Evolutionary conservation across 1,140 invertebrate genomes (phyloP).

Genomic region (Physella acuta): DNA sequence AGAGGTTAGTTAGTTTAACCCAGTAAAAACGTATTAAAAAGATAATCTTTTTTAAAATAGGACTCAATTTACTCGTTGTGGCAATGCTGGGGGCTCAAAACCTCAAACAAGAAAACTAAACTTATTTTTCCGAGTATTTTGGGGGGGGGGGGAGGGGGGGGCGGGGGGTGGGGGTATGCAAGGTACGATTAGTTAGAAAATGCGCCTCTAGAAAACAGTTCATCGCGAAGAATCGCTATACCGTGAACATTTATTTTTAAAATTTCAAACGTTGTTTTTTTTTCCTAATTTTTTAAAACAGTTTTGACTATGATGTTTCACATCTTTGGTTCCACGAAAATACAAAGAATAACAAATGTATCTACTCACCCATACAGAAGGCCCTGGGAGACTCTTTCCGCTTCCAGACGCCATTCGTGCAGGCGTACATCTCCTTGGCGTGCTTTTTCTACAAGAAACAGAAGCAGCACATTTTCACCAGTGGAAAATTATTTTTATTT

Average conservation of each 20-base stretch:
- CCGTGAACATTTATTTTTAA: neutral
- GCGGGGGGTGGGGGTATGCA: neutral
- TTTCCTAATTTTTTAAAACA: neutral
- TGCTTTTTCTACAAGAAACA: slow-evolving; percentile 5
- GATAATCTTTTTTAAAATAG: no score
- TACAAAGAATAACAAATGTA: neutral
- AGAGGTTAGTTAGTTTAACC: neutral
- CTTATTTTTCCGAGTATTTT: neutral
- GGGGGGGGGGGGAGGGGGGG: neutral
- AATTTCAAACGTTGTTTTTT: neutral
- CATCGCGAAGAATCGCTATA: neutral
- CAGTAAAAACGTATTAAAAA: no score
- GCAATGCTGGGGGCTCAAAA: neutral
- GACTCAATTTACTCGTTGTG: neutral
- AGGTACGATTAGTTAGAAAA: neutral
- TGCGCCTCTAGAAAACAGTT: neutral
- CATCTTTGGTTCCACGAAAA: neutral
- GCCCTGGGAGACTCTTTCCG: neutral
- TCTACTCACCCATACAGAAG: slow-evolving; percentile 6
- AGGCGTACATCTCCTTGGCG: neutral
- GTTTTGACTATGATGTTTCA: neutral
- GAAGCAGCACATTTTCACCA: no score
- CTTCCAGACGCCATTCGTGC: slow-evolving; percentile 1
- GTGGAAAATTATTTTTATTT: no score
- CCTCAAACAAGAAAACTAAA: neutral